Percentiles rank a stretch among this genome's conserved stretches.
phyloP scores from a whole-genome alignment of 2,113 vertebrate species.

The Oenanthe oenanthe region DNA sequence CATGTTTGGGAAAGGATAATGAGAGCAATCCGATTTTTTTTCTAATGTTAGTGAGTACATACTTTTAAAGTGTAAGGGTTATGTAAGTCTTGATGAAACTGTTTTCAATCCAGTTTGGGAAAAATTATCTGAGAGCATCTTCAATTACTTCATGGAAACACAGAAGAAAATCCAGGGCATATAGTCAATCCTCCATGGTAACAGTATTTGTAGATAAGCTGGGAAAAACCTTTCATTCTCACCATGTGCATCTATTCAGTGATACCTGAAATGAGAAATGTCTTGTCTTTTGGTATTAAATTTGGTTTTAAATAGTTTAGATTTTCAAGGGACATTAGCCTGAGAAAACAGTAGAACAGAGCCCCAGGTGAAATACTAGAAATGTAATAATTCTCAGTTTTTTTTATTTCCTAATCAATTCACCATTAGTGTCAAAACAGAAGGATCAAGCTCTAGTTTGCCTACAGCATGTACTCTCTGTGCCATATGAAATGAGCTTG shows the following conservation, averaged over 20 bases:
- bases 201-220: neutral
- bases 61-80: neutral
- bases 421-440: neutral
- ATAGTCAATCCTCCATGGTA: neutral
- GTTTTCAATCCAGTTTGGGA: neutral
- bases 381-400: neutral
- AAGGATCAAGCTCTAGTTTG: neutral
- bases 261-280: neutral
- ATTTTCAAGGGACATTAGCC: neutral
- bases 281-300: neutral
- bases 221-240: neutral
- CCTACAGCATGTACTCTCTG: neutral
- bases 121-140: neutral
- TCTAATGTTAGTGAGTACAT: neutral
- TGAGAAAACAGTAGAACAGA: neutral
- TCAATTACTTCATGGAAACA: neutral
- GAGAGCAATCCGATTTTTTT: neutral
- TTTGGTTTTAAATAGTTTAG: neutral
- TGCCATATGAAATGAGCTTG: neutral
- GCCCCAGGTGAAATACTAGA: neutral
- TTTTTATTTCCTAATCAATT: neutral
- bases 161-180: neutral
- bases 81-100: neutral
- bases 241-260: neutral
- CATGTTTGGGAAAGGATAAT: neutral